Evolutionary conservation across 2,113 vertebrate species (phyloP).

Genomic region (Naja naja): DNA sequence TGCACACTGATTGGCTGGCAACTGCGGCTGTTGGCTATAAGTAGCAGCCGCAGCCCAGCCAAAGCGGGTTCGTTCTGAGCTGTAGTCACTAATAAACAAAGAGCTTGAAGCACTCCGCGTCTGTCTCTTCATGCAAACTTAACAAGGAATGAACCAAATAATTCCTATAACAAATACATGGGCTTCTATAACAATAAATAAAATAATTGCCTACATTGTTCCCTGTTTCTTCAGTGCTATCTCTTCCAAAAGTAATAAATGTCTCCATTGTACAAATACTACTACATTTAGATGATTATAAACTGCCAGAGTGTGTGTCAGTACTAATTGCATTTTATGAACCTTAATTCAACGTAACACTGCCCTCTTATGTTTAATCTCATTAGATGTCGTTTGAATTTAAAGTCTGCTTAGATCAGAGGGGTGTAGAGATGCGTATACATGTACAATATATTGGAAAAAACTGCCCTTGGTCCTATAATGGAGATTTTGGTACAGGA

Average conservation of each 20-base stretch:
- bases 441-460: not conserved
- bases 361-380: conserved; percentile 74
- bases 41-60: too few species aligned
- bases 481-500: not conserved
- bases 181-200: not conserved
- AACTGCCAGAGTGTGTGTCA: conserved; percentile 25
- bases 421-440: not conserved
- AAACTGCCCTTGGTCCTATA: not conserved
- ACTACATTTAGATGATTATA: not conserved
- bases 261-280: not conserved
- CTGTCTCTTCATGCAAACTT: too few species aligned
- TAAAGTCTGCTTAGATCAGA: conserved; percentile 4
- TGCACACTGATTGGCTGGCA: too few species aligned
- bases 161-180: not conserved
- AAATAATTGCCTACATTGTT: not conserved
- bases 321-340: conserved; percentile 39
- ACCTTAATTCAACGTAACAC: conserved; percentile 70
- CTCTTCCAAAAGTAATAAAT: not conserved
- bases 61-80: too few species aligned
- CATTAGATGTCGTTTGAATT: conserved; percentile 51
- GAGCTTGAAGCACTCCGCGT: too few species aligned
- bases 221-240: not conserved
- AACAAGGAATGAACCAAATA: fast-evolving
- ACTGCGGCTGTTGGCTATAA: too few species aligned
- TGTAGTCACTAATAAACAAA: too few species aligned